Base-by-base conservation (phyloP, 2,888 invertebrate genomes). In the Epsilonema sp. region DNA sequence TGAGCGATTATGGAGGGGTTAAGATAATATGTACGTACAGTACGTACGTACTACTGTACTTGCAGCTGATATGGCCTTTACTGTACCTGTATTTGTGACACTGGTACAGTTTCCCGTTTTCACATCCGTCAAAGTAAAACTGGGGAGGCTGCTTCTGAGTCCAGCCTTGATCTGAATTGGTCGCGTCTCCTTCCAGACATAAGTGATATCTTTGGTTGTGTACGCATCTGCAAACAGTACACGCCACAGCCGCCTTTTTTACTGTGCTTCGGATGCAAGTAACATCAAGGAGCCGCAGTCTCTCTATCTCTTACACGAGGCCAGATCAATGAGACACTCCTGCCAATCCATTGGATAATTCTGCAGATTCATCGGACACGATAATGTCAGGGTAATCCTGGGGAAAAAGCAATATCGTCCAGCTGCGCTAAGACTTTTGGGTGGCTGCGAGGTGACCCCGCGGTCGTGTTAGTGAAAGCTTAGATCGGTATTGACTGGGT, bases 331-430 rank as follows among this genome's bases (percentile, higher is more conserved):
- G 46, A 86, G 84, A 71, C 92, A 92, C 51, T 81, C 79, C 73
- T 92, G 92, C 62, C 83, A 79, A 71, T 92, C 92, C 69, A 94
- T 70, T 4, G 92, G 92, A 71, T 92, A 94, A 55, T 90, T 76
- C 71, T 89, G 87, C 60, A 94, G 74, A 69, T 89, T 84, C 92
- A 94, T 94, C 50, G 90, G 90, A 64, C 92, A 94, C 47, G 89
- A 84, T 56, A 94, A 75, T 45, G 89, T 87, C 60, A 92, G 73
- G 37, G 92, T 90, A 69, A 92, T 82, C 68, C 92, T 84, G n/a
- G n/a, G n/a, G n/a, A n/a, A n/a, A n/a, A n/a, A n/a, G n/a, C n/a
- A n/a, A n/a, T n/a, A 64, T 20, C 53, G 58, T 26, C 4, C 4
- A 20, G 5, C 16, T 5, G n/a, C 11, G 22, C 20, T 13, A n/a